Evolutionary conservation across 2,888 invertebrate genomes (phyloP), one percentile per base, ranked within the genome.

Genomic region (Tachina lurida): DNA sequence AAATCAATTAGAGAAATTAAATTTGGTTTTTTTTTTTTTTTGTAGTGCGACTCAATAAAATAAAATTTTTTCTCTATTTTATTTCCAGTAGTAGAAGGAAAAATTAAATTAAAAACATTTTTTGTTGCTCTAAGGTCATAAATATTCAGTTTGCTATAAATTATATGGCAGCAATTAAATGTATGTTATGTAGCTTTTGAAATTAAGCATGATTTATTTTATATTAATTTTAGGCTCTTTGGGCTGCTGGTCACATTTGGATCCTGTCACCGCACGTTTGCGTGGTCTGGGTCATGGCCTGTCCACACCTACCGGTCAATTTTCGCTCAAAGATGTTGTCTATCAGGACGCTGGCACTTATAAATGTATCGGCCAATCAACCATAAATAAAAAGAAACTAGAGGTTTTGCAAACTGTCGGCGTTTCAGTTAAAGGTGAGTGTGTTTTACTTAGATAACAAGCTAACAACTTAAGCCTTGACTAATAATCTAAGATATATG

Each of bases 321-420:
- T 96, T 86, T 94, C 94, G 49, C 92, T 96, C 52, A 95, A 95
- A 89, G 95, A 95, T 88, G 95, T 96, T 80, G 94, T 96, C 83
- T 96, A 96, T 91, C 96, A 96, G 91, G 96, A 96, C 90, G 96
- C 95, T 45, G 96, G 96, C 19, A 95, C 95, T 89, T 96, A 96
- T 91, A 94, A 96, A 88, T 96, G 96, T 92, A 95, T 96, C 62
- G 95, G 93, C 47, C 93, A 93, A 86, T 92, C 93, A 56, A 87
- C 92, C 75, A 89, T 90, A 85, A 93, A 93, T 75, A 93, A 93
- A 84, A 93, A 94, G 88, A 93, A 94, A 89, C 89, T 94, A 75
- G 94, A 94, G 88, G 93, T 94, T 49, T 91, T 94, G 75, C 93
- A 94, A 88, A 94, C 94, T 74, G 93, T 94, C 62, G 93, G 94